Percentiles rank a stretch among this genome's conserved stretches.
phyloP scores from a whole-genome alignment of 2,113 vertebrate species.

The Parus major region DNA sequence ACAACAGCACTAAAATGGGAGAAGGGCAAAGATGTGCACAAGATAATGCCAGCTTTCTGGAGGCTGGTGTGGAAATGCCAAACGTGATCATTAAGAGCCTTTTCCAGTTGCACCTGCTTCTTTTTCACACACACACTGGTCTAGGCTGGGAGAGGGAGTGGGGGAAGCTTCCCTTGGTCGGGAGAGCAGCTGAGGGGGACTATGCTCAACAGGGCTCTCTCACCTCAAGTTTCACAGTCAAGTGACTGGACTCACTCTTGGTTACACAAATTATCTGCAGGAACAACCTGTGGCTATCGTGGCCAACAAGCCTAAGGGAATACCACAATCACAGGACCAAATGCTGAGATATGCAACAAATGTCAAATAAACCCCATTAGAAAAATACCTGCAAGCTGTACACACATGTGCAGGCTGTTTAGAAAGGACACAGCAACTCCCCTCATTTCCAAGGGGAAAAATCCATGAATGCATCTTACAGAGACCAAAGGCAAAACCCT shows the following conservation, averaged over 20 bases:
- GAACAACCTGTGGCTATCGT: neutral
- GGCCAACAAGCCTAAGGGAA: neutral
- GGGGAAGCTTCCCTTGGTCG: neutral
- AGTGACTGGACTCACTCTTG: neutral
- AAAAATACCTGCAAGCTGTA: rapidly evolving
- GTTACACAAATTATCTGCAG: neutral
- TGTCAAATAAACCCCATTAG: neutral
- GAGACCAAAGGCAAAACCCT: neutral
- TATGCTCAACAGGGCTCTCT: neutral
- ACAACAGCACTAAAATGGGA: neutral
- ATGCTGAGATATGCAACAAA: neutral
- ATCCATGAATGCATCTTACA: rapidly evolving
- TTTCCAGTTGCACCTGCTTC: neutral
- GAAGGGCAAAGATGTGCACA: neutral
- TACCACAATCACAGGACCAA: neutral
- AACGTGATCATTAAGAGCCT: rapidly evolving
- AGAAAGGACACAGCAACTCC: neutral
- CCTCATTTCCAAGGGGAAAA: neutral
- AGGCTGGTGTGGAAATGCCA: neutral
- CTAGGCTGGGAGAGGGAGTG: too few species aligned
- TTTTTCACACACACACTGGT: neutral
- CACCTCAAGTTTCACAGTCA: rapidly evolving
- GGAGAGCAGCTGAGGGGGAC: neutral
- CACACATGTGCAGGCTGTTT: neutral
- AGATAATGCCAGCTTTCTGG: neutral